Evolutionary conservation across 2,888 invertebrate species (phyloP).

Genomic region (Halictus ligatus): DNA sequence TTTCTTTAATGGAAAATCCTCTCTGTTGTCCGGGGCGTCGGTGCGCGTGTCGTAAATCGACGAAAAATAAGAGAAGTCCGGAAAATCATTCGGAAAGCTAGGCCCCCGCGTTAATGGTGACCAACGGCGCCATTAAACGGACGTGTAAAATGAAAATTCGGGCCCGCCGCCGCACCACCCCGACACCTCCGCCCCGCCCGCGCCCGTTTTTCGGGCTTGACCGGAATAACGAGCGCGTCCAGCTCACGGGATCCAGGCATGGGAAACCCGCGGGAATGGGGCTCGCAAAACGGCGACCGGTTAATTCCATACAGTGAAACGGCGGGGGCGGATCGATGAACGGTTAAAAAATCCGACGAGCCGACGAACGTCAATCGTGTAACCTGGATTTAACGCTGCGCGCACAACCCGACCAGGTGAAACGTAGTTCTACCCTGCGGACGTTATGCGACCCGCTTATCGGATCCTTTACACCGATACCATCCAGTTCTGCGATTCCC

Average conservation of each 20-base stretch:
- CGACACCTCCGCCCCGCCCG: background rate
- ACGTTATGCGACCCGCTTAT: background rate
- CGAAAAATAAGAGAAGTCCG: slow-evolving; percentile 48
- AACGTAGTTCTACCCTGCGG: background rate
- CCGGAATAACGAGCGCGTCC: slow-evolving; percentile 40
- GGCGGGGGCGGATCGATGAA: slow-evolving; percentile 43
- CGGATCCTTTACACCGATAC: background rate
- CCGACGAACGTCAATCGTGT: slow-evolving; percentile 38
- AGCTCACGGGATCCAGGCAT: background rate
- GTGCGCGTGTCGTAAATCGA: slow-evolving; percentile 57
- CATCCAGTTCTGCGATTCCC: background rate
- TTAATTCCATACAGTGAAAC: slow-evolving; percentile 47
- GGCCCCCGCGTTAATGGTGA: slow-evolving; percentile 39
- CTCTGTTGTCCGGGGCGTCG: slow-evolving; percentile 51
- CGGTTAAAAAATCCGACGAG: slow-evolving; percentile 49
- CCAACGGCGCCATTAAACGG: slow-evolving; percentile 51
- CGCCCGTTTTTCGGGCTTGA: slow-evolving; percentile 21
- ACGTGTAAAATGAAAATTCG: slow-evolving; percentile 55
- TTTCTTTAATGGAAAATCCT: slow-evolving; percentile 78
- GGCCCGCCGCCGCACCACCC: background rate
- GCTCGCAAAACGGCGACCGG: slow-evolving; percentile 17
- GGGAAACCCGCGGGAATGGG: slow-evolving; percentile 15
- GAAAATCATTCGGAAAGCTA: slow-evolving; percentile 58
- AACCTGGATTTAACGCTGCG: slow-evolving; percentile 24
- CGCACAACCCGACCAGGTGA: background rate